Conservation (phyloP, 2,888 invertebrate genomes). For the Timema podura region DNA sequence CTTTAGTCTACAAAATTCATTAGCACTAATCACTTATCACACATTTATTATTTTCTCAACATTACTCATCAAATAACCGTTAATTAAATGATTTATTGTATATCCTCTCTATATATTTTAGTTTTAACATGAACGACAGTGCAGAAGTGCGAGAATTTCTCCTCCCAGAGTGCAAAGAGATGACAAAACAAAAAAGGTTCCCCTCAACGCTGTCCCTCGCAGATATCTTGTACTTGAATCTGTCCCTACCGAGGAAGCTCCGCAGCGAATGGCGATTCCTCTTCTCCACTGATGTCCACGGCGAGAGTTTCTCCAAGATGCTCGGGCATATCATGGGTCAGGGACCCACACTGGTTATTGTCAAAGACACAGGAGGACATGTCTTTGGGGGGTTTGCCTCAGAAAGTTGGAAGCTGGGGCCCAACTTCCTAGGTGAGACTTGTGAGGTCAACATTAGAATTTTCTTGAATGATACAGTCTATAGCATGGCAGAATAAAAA, state of each 20-base stretch:
- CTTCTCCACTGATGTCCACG: constrained; percentile 82
- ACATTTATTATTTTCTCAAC: no score
- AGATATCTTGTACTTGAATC: constrained; percentile 76
- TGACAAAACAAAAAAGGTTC: constrained; percentile 11
- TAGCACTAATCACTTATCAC: no score
- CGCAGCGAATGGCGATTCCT: constrained; percentile 81
- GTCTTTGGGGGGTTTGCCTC: constrained; percentile 90
- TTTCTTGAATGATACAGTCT: no score
- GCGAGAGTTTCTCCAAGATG: constrained; percentile 85
- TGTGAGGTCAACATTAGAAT: no score
- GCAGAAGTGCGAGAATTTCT: not conserved
- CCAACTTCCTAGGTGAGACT: constrained; percentile 71
- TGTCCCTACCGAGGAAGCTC: constrained; percentile 68
- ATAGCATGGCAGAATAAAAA: no score
- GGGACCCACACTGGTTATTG: constrained; percentile 76
- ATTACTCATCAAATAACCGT: no score
- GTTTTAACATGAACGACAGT: no score
- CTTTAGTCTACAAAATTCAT: no score
- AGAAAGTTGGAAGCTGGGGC: constrained; percentile 67
- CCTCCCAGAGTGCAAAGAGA: constrained; percentile 22
- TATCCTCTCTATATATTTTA: no score
- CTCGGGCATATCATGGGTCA: constrained; percentile 71
- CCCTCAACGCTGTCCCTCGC: constrained; percentile 55
- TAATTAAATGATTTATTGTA: no score
- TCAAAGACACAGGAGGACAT: constrained; percentile 76